These are phyloP conservation scores for Flexamia atlantica DNA, from an alignment of 2,888 invertebrate genomes.

Conservation along the genomic window DNA sequence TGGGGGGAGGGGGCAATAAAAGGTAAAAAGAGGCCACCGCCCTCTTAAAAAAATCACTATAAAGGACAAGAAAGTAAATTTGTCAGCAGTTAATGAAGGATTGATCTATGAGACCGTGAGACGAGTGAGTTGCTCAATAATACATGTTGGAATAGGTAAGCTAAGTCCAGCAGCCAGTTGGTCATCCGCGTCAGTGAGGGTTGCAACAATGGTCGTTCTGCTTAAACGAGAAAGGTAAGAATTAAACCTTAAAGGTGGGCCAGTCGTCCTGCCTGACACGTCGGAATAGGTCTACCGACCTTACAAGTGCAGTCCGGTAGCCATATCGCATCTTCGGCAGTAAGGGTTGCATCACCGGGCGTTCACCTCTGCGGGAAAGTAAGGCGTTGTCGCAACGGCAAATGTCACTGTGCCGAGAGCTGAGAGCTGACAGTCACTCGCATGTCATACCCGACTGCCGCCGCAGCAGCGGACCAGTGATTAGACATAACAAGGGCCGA, in stretches of 20 bases:
- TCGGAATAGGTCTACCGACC: too few relatives aligned
- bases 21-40: too few relatives aligned
- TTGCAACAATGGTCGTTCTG: slow-evolving; percentile 10
- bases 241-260: too few relatives aligned
- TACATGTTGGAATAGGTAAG: too few relatives aligned
- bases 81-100: too few relatives aligned
- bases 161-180: not conserved
- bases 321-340: not conserved
- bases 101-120: too few relatives aligned
- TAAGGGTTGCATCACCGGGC: not conserved
- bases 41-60: too few relatives aligned
- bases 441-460: slow-evolving; percentile 9
- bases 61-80: too few relatives aligned
- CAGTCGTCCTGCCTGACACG: too few relatives aligned
- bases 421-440: not conserved
- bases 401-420: slow-evolving; percentile 36
- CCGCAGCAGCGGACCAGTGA: not conserved
- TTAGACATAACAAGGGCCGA: not conserved
- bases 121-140: too few relatives aligned
- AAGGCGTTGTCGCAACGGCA: not conserved
- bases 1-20: too few relatives aligned
- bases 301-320: too few relatives aligned
- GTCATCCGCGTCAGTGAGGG: not conserved
- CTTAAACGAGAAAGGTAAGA: slow-evolving; percentile 1
- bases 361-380: slow-evolving; percentile 28